Evolutionary conservation across 2,797 vertebrate species (phyloP), one percentile per base, ranked within the genome.

Genomic region (Thalassophryne amazonica): DNA sequence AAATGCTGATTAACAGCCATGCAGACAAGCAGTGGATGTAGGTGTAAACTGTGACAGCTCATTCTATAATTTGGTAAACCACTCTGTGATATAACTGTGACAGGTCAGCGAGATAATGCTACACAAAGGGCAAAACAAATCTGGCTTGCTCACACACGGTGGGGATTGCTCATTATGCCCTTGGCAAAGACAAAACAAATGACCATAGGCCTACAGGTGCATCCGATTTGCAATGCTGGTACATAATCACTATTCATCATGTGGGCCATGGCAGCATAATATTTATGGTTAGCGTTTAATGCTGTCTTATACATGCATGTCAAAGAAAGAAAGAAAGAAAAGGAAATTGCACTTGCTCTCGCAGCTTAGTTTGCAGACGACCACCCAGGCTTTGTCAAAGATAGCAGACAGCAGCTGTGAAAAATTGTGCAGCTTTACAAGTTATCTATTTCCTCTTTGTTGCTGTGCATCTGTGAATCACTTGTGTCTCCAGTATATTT

Each of bases 81-180:
- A 60, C 27, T 8, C 35, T 46, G 64, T 66, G 73, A 78, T 77
- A 60, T 68, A 65, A 63, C 57, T 37, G 54, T 80, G 72, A 76
- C 69, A 77, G 80, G 80, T 77, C 77, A 68, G 56, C 27, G 54
- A 67, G 74, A 73, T 82, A 85, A 78, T 65, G 60, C 72, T 51
- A 55, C 78, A 74, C 68, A 61, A 56, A 77, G 60, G 69, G 45
- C 67, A 66, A 74, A 69, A 74, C 69, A 74, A 77, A 78, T 60
- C 33, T 18, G 51, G 29, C 60, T 73, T 41, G 41, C 52, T 68
- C 67, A 38, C 69, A 61, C 58, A 16, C 20, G 41, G 30, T 24
- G 47, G 42, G 63, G 36, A 56, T 73, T 64, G 36, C 56, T 80
- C 66, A 78, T 80, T 71, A 73, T 33, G 41, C 57, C 24, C 56